These are phyloP conservation scores for Boloria euphrosyne DNA, from an alignment of 2,888 invertebrate genomes.

Conservation along the genomic window DNA sequence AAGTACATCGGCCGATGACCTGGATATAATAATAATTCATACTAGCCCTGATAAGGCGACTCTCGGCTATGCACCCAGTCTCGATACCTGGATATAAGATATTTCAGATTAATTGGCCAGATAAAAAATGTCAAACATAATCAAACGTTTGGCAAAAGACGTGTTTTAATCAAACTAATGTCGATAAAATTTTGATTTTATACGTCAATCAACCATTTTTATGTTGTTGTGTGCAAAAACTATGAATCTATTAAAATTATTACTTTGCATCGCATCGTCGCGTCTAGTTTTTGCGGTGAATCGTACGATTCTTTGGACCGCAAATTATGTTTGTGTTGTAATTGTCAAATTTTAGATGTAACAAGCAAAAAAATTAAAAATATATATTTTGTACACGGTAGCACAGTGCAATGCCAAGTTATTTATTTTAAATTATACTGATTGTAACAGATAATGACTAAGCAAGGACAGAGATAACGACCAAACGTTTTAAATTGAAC, in stretches of 20 bases:
- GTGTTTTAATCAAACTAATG: conserved; percentile 3
- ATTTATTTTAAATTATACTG: conserved; percentile 14
- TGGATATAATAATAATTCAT: conserved; percentile 34
- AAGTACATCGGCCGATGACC: conserved; percentile 40
- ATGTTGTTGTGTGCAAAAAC: conserved; percentile 13
- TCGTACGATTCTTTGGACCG: conserved; percentile 5
- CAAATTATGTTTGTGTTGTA: conserved; percentile 5
- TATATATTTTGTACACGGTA: conserved; percentile 1
- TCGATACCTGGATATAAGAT: neutral
- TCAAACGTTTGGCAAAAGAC: conserved; percentile 9
- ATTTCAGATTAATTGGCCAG: conserved; percentile 7
- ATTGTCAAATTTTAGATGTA: conserved; percentile 1
- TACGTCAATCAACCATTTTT: conserved; percentile 12
- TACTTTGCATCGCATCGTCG: conserved; percentile 1
- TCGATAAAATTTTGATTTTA: conserved; percentile 3
- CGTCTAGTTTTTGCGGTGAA: conserved; percentile 12
- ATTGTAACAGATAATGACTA: conserved; percentile 17
- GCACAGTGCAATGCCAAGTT: conserved; percentile 3
- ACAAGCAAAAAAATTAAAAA: conserved; percentile 1
- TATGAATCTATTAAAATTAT: conserved; percentile 1
- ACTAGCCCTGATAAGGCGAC: conserved; percentile 32
- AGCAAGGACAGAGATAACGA: conserved; percentile 11
- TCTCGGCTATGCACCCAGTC: neutral
- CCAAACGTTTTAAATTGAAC: conserved; percentile 15
- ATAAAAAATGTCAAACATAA: conserved; percentile 1